Base-by-base conservation (phyloP, 2,888 invertebrate species). In the Parnassius glacialis region DNA sequence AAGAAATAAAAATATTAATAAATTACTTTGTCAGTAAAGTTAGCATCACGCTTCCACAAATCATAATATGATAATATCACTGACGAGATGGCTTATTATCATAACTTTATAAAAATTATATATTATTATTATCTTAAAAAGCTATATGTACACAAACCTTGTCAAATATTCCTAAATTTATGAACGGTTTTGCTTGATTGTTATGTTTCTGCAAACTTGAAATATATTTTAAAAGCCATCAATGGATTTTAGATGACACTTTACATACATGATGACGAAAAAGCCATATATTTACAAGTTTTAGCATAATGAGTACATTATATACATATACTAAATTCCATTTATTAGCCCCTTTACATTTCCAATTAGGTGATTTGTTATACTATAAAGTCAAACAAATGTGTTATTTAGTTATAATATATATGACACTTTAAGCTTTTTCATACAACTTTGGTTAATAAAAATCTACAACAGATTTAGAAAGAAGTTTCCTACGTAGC, bases 1-100 rank as follows among this genome's bases (percentile, higher is more conserved):
- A 34, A 5, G 7, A 7, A 34, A 34, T 34, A 9, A 48, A 16
- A 48, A 11, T 48, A 9, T 54, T 53, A 58, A 63, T 59, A 63
- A 56, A 63, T 59, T 56, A 59, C 52, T 47, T 52, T n/a, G 25
- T 55, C 44, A 52, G 52, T 55, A 16, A 59, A 52, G 59, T 59
- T 52, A 63, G 10, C 63, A 59, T 59, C 13, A 20, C 56, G 51
- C 20, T 13, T 59, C 52, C 9, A 63, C 59, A 63, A 59, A 63
- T 63, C 63, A 63, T 25, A 56, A 47, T 63, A 63, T 63, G 59
- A 56, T 59, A 63, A 63, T 63, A 42, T 11, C 9, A 20, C 41
- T 59, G 59, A 59, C 54, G 45, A 45, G n/a, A 45, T 20, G 48
- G 10, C 13, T 45, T 59, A 52, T 59, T 63, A 56, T 41, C 56